Base-by-base conservation (phyloP, 2,113 vertebrate species). In the Malurus melanocephalus region DNA sequence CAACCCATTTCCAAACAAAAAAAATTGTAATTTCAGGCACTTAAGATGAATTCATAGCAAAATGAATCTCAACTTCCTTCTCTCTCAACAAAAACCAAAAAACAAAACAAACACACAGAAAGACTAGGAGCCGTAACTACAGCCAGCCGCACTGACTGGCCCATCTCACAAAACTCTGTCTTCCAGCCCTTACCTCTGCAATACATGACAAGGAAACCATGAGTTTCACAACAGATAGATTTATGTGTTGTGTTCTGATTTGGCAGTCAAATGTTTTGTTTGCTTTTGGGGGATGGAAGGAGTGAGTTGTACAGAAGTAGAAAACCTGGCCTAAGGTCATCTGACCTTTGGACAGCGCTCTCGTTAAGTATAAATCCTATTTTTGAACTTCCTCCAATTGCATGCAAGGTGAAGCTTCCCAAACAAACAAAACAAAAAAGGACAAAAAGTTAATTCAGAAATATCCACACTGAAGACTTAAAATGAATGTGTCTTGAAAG, bases 271-370 rank as follows among this genome's bases (percentile, higher is more conserved):
- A 75, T 79, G 49, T 49, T 92, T 80, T 80, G 71, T 95, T 95
- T 94, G 87, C 0, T 87, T 92, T 92, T 62, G 27, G 78, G 88
- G 86, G 92, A 74, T 84, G 74, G 80, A 80, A 84, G 42, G 53
- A 3, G 11, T 32, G 32, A 94, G 57, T 42, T 57, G 69, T 81
- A 94, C 81, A 35, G 7, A 67, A 76, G 55, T 55, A 71, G 87
- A 95, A 90, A 93, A 81, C 28, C 49, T 87, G 91, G 59, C 80
- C 84, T 79, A 49, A 81, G 51, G 28, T 81, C 80, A 76, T 78
- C 81, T 84, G 93, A 92, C 90, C 95, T 92, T 94, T 90, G 94
- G 84, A 93, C 95, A 13, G 69, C 43, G 75, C 16, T 66, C 78
- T 90, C 5, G 32, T 93, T 79, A 90, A 72, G 91, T 32, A 81